Evolutionary conservation across 2,113 vertebrate species (phyloP).

Genomic region (Mohoua ochrocephala): DNA sequence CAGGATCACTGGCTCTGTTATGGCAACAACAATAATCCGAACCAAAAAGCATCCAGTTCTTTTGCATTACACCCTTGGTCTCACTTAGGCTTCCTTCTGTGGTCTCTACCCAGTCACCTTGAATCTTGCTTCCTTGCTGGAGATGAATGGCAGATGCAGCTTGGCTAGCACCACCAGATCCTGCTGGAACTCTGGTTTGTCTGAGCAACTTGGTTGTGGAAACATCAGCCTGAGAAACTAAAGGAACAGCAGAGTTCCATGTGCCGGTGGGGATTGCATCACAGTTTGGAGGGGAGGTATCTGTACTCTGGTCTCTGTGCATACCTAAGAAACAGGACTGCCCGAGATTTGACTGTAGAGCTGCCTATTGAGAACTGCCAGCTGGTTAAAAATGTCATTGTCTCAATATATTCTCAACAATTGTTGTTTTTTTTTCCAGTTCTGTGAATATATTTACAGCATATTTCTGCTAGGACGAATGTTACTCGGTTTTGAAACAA

Average conservation of each 20-base stretch:
- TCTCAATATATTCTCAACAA: not conserved
- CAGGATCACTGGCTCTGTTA: not conserved
- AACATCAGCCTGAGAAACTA: not conserved
- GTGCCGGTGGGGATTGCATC: not conserved
- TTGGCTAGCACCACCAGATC: not conserved
- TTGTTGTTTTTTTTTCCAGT: not conserved
- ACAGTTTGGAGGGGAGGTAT: rapidly evolving
- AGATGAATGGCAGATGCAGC: not conserved
- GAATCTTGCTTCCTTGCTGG: not conserved
- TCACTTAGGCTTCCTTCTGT: not conserved
- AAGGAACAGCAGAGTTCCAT: not conserved
- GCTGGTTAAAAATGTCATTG: not conserved
- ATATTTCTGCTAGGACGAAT: not conserved
- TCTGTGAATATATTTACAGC: not conserved
- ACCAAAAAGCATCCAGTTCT: not conserved
- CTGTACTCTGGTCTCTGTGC: not conserved
- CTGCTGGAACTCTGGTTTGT: not conserved
- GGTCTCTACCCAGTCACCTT: not conserved
- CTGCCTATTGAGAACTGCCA: not conserved
- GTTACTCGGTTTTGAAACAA: not conserved
- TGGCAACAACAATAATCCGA: not conserved
- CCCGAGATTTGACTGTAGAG: not conserved
- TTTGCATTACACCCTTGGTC: not conserved
- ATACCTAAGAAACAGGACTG: not conserved
- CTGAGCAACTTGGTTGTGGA: not conserved